Percentiles rank a stretch among this genome's conserved stretches.
Evolutionary conservation across 2,888 invertebrate genomes (phyloP).

Genomic region (Patella depressa): DNA sequence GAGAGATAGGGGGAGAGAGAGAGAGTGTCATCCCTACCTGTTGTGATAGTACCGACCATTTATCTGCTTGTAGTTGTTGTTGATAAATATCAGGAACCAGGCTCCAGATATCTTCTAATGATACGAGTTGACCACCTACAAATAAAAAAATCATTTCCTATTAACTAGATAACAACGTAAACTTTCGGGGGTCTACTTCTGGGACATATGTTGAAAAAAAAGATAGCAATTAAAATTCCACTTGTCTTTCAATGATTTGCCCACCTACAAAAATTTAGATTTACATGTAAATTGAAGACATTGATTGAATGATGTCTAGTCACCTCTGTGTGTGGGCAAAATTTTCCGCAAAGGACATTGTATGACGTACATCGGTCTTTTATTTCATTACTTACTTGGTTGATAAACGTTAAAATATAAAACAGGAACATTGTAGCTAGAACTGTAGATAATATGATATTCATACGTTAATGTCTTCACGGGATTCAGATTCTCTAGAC

Average conservation of each 20-base stretch:
- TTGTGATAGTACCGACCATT: slow-evolving; percentile 66
- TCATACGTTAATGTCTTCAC: slow-evolving; percentile 52
- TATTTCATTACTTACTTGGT: slow-evolving; percentile 43
- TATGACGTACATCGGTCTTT: no score
- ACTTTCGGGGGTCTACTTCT: no score
- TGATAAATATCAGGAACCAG: slow-evolving; percentile 52
- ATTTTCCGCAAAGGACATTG: no score
- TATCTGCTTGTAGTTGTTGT: slow-evolving; percentile 52
- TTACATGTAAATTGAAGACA: no score
- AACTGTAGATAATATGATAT: slow-evolving; percentile 71
- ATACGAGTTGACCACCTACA: slow-evolving; percentile 59
- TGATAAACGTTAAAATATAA: slow-evolving; percentile 68
- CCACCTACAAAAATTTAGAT: no score
- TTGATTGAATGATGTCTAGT: no score
- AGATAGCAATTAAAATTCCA: no score
- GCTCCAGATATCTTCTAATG: slow-evolving; percentile 60
- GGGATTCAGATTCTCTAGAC: background rate
- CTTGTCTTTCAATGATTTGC: no score
- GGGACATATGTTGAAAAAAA: no score
- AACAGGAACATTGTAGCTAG: slow-evolving; percentile 71
- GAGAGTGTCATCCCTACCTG: slow-evolving; percentile 40
- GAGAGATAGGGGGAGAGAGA: no score
- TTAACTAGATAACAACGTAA: no score
- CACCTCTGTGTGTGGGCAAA: no score
- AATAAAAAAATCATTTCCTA: background rate